phyloP scores from a whole-genome alignment of 2,888 invertebrate genomes.

The Lomographa bimaculata region DNA sequence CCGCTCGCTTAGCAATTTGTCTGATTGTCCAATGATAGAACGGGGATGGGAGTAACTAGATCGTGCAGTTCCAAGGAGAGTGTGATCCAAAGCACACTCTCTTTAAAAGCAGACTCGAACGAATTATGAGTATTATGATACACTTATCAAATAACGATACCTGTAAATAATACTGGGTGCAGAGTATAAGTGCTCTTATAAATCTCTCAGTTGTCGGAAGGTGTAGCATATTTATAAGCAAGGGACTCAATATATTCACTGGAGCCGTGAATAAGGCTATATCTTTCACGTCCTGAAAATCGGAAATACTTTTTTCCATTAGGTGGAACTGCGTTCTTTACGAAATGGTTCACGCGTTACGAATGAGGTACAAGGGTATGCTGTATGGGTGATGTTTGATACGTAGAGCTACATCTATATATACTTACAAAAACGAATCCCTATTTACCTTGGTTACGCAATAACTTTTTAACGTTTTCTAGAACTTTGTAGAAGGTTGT shows the following conservation, averaged over 20 bases:
- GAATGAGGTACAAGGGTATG: constrained; percentile 1
- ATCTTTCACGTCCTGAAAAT: constrained; percentile 68
- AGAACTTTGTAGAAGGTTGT: too few species aligned
- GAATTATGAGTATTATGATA: too few species aligned
- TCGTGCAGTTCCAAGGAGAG: too few species aligned
- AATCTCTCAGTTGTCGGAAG: constrained; percentile 84
- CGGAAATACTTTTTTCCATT: constrained; percentile 28
- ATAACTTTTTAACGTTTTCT: too few species aligned
- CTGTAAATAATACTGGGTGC: constrained; percentile 85
- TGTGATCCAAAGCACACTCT: too few species aligned
- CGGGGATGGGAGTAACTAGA: too few species aligned
- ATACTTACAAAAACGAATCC: too few species aligned
- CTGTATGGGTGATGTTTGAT: not conserved
- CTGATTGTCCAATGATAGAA: too few species aligned
- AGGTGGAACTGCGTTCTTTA: constrained; percentile 15
- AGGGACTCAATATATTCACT: constrained; percentile 74
- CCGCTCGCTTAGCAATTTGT: too few species aligned
- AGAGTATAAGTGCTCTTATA: constrained; percentile 85
- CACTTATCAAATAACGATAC: too few species aligned
- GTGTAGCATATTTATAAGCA: constrained; percentile 85
- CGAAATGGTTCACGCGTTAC: constrained; percentile 10
- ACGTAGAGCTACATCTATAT: not conserved
- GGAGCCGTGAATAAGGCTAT: constrained; percentile 83
- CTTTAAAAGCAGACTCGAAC: too few species aligned
- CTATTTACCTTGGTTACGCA: too few species aligned